Evolutionary conservation across 2,888 invertebrate genomes (phyloP).

Genomic region (Nephrotoma appendiculata): DNA sequence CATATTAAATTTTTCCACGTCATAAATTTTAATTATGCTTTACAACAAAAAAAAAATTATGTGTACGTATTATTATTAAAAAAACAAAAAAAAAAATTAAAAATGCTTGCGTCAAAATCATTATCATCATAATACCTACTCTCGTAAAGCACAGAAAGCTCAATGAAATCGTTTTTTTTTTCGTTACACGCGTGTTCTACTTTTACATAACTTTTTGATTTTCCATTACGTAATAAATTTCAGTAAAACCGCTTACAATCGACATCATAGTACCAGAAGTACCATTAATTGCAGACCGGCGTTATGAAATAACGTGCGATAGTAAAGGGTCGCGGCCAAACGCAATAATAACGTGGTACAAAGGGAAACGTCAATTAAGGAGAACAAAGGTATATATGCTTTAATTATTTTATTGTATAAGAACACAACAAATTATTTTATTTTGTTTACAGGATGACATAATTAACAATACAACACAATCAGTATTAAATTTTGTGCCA

Average conservation of each 20-base stretch:
- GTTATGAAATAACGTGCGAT: slow-evolving; percentile 62
- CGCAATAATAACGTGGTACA: slow-evolving; percentile 68
- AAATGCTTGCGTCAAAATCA: neutral
- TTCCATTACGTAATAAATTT: neutral
- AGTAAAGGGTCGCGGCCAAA: slow-evolving; percentile 66
- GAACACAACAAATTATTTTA: neutral
- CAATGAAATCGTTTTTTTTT: neutral
- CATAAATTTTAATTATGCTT: neutral
- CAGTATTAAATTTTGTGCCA: slow-evolving; percentile 66
- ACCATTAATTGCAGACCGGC: slow-evolving; percentile 56
- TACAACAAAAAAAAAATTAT: neutral
- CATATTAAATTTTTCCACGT: neutral
- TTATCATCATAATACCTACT: neutral
- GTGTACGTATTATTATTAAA: neutral
- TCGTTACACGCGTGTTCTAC: neutral
- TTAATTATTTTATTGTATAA: neutral
- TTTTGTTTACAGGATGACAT: slow-evolving; percentile 44
- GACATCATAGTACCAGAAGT: slow-evolving; percentile 46
- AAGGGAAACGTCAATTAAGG: slow-evolving; percentile 58
- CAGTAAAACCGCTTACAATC: slow-evolving; percentile 64
- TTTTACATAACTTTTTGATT: neutral
- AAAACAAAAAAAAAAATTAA: neutral
- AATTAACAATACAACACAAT: slow-evolving; percentile 60
- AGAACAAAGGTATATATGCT: slow-evolving; percentile 45
- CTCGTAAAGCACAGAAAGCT: neutral